Base-by-base conservation (phyloP, 2,113 vertebrate species). In the Pseudorhombus dupliciocellatus region DNA sequence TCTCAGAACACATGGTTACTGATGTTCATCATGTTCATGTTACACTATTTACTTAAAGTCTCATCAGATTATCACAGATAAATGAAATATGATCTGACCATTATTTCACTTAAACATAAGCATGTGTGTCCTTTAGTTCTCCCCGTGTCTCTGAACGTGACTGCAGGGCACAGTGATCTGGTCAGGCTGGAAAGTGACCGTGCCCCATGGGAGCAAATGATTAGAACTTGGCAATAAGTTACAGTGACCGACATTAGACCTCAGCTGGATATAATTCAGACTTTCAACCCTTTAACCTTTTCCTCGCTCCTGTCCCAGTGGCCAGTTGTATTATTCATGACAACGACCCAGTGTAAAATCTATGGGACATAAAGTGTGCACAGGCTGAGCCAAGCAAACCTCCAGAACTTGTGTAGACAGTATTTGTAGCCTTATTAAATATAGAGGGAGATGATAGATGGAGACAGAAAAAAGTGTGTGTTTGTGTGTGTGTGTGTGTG, bases 111-210 rank as follows among this genome's bases (percentile, higher is more conserved):
- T 31, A 11, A 37, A 26, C 4, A 14, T 15, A 26, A 64, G 4
- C 15, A 21, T 37, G 12, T 37, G 10, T 37, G 34, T 37, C 5
- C 44, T 66, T 58, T 6, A 3, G 2, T n/a, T 53, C 21, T n/a
- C 26, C 16, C 37, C 7, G 15, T 18, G 21, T 64, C 9, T 62
- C 34, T 50, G 62, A n/a, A 40, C 61, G 64, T 52, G 63, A 65
- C 52, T 60, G 34, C 11, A 55, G 73, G 87, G 86, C 79, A 65
- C 25, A 18, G 26, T 83, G 79, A 73, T 73, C 80, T 40, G 0
- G 21, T 28, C 0, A 26, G 4, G 26, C 26, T 54, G 40, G 54
- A 46, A 76, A 26, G 60, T 74, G 66, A 15, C 70, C 59, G 10
- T 51, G 56, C n/a, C 22, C 54, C 15, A 21, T 16, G 15, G 2